These are phyloP conservation scores for Acrobasis suavella DNA, from an alignment of 2,888 invertebrate genomes.

Conservation along the genomic window DNA sequence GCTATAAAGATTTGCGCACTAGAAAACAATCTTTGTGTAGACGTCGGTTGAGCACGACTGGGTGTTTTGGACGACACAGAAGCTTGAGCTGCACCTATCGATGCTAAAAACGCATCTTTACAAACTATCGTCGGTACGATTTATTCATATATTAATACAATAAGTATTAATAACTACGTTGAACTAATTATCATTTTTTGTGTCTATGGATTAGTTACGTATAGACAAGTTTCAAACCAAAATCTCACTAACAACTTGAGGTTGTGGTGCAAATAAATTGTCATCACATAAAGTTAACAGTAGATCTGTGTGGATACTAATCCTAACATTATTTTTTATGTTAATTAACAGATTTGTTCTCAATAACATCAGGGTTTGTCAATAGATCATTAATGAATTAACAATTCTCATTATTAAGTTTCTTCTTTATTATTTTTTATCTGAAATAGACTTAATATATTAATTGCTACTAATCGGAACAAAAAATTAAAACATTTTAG, in stretches of 20 bases:
- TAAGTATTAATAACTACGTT: too few relatives aligned
- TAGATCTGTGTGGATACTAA: constrained; percentile 42
- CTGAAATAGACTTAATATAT: not conserved
- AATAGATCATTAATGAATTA: constrained; percentile 32
- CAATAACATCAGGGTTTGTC: constrained; percentile 26
- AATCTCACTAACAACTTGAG: constrained; percentile 29
- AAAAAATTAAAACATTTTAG: not conserved
- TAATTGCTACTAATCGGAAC: not conserved
- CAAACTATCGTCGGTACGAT: constrained; percentile 16
- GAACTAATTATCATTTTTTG: not conserved
- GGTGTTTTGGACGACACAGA: constrained; percentile 38
- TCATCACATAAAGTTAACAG: constrained; percentile 37
- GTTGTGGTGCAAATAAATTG: constrained; percentile 38
- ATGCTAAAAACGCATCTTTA: constrained; percentile 13
- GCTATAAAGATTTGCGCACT: too few relatives aligned
- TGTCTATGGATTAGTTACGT: not conserved
- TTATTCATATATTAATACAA: not conserved
- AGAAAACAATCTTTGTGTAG: constrained; percentile 5
- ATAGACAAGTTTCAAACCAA: constrained; percentile 6
- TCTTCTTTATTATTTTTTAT: not conserved
- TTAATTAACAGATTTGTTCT: constrained; percentile 42
- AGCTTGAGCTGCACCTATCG: constrained; percentile 48
- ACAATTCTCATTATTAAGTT: constrained; percentile 20
- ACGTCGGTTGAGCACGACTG: constrained; percentile 37
- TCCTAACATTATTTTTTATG: constrained; percentile 55